Conservation (phyloP, 1,140 invertebrate genomes). For the Apis laboriosa region DNA sequence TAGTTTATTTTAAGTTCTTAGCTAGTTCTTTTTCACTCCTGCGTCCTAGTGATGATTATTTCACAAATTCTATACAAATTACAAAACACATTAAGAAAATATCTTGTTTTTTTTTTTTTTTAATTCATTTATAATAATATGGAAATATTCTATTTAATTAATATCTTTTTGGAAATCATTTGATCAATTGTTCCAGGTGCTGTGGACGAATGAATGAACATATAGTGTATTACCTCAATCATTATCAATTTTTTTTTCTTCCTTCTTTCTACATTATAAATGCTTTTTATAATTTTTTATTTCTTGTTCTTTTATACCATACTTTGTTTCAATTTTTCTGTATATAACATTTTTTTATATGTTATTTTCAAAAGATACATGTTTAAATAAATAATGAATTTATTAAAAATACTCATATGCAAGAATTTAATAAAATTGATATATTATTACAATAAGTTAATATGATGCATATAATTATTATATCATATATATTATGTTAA, state of each 20-base stretch:
- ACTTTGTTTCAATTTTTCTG: slow-evolving; percentile 30
- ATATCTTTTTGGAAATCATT: slow-evolving; percentile 32
- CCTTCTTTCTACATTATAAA: slow-evolving; percentile 27
- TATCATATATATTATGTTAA: not conserved
- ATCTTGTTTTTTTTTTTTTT: not conserved
- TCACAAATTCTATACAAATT: slow-evolving; percentile 34
- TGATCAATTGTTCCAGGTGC: slow-evolving; percentile 51
- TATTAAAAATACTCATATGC: not conserved
- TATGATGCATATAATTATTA: not conserved
- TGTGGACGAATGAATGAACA: slow-evolving; percentile 54
- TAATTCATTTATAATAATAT: not conserved
- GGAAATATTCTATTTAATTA: slow-evolving; percentile 4
- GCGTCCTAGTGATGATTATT: slow-evolving; percentile 48
- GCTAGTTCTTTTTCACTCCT: slow-evolving; percentile 56
- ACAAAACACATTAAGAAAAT: slow-evolving; percentile 9
- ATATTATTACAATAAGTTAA: not conserved
- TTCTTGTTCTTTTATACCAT: slow-evolving; percentile 44
- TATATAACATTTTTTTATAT: slow-evolving; percentile 18
- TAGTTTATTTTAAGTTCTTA: slow-evolving; percentile 56
- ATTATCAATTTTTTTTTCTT: slow-evolving; percentile 36
- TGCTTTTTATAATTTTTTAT: slow-evolving; percentile 52
- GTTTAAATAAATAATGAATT: slow-evolving; percentile 20
- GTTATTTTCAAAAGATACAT: slow-evolving; percentile 32
- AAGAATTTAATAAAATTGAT: not conserved
- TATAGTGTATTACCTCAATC: slow-evolving; percentile 54